phyloP scores from a whole-genome alignment of 2,113 vertebrate species.

The Calidris pugnax region DNA sequence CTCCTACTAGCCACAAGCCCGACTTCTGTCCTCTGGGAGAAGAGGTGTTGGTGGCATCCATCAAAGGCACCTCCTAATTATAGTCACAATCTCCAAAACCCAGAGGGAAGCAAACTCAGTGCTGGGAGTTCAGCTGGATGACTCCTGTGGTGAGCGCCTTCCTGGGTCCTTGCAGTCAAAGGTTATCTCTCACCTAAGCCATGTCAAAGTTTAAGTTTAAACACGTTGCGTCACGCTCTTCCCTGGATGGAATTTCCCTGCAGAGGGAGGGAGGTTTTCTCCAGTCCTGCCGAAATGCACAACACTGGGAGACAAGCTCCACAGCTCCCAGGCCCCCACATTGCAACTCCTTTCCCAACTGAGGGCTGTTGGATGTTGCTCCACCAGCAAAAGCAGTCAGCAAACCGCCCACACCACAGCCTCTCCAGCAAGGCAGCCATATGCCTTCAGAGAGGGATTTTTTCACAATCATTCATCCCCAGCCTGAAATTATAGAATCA shows the following conservation, averaged over 20 bases:
- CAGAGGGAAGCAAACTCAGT: neutral
- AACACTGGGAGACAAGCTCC: neutral
- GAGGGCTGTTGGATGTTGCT: neutral
- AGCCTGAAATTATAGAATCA: neutral
- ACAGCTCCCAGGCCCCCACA: neutral
- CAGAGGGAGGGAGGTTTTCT: neutral
- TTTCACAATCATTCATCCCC: conserved; percentile 5
- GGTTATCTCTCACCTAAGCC: neutral
- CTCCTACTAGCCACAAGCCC: neutral
- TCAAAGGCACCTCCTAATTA: conserved; percentile 61
- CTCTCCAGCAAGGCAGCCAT: neutral
- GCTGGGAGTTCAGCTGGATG: neutral
- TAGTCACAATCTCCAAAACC: conserved; percentile 22
- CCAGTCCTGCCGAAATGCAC: neutral
- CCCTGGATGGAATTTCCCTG: neutral
- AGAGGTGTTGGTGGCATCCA: conserved; percentile 47
- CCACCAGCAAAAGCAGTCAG: neutral
- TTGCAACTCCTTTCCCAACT: neutral
- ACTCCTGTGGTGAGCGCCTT: neutral
- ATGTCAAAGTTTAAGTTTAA: conserved; percentile 23
- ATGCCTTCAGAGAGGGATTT: neutral
- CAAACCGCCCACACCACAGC: neutral
- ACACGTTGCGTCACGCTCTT: neutral
- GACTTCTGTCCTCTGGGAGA: conserved; percentile 25
- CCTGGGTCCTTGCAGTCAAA: conserved; percentile 28